Evolutionary conservation across 2,797 vertebrate species (phyloP), one percentile per base, ranked within the genome.

Genomic region (Liparis tanakae): DNA sequence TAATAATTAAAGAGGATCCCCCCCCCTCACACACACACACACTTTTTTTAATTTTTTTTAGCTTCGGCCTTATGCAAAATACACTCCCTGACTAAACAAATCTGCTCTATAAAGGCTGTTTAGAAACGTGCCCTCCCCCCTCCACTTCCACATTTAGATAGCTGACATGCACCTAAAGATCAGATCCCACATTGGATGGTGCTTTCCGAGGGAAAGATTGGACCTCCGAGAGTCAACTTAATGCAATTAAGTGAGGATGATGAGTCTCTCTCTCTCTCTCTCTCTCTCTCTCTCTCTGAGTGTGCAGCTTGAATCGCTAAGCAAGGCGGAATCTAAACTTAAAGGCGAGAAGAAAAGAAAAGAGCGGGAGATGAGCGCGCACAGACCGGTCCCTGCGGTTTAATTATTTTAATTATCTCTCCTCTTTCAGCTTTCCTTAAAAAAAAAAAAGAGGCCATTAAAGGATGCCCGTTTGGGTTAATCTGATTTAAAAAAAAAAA

Each of bases 321-420:
- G 91, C 91, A 82, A 89, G 82, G 84, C 87, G 72, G 90, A 91
- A 84, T 90, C 74, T 67, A 92, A 95, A 94, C 90, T 94, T 95
- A 87, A 93, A 94, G 91, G 87, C 83, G 61, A 92, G 89, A 93
- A 92, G 88, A 93, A 93, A 93, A 91, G 83, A 85, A 87, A 85
- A 83, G 80, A 86, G 80, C 61, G 20, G 44, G 81, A 88, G 88
- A 88, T 72, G 80, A 89, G 86, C 65, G 63, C 20, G 80, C 81
- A 69, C 76, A 83, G 85, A 82, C 88, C 76, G 80, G 87, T 95
- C 96, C 96, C 95, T 91, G 93, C 92, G 96, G 96, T 95, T 96
- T 98, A 97, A 96, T 97, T 96, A 96, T 93, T 94, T 95, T 96
- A 95, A 97, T 97, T 96, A 96, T 94, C 94, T 94, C 84, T 94